Base-by-base conservation (phyloP, 2,888 invertebrate genomes). In the Cheilosia variabilis region DNA sequence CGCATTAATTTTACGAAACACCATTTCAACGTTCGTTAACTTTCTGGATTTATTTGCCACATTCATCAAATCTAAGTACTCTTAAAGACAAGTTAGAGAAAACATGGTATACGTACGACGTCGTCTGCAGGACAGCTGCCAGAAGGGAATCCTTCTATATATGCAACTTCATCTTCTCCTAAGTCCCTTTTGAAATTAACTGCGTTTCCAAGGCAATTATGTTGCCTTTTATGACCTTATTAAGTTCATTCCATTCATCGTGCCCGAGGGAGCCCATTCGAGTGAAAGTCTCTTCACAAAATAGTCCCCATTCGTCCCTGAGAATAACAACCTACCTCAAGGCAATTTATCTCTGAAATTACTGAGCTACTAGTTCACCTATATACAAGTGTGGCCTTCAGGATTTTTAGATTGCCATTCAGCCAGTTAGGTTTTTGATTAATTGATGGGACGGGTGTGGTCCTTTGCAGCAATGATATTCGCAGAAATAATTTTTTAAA, bases 331-430 rank as follows among this genome's bases (percentile, higher is more conserved):
- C 80, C 80, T 84, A 79, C 75, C 84, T 60, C 75, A 71, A 65
- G 75, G 80, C 84, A 75, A 84, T 84, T 84, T 84, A 80, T 84
- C 83, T 79, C 75, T 47, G 63, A 80, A 80, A 75, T 73, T 69
- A 83, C 62, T 63, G 27, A 57, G 62, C 24, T 53, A 83, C 68
- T 69, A 60, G 68, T 68, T 73, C 68, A 83, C 63, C 68, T 55
- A 66, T 55, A 66, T 53, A 45, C 60, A 53, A 63, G 55, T 58
- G 9, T 31, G 62, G 50, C 73, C 68, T 69, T 80, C 58, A 80
- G 57, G 41, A 43, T 63, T 57, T 75, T 63, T 22, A 55, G 55
- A 37, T n/a, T 50, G 62, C 66, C 79, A 58, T 75, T 84, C 75
- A 80, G 41, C 63, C 24, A 75, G 80, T 73, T 73, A 47, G 78